These are phyloP conservation scores for Rissa tridactyla DNA, from an alignment of 2,113 vertebrate species.

Conservation along the genomic window DNA sequence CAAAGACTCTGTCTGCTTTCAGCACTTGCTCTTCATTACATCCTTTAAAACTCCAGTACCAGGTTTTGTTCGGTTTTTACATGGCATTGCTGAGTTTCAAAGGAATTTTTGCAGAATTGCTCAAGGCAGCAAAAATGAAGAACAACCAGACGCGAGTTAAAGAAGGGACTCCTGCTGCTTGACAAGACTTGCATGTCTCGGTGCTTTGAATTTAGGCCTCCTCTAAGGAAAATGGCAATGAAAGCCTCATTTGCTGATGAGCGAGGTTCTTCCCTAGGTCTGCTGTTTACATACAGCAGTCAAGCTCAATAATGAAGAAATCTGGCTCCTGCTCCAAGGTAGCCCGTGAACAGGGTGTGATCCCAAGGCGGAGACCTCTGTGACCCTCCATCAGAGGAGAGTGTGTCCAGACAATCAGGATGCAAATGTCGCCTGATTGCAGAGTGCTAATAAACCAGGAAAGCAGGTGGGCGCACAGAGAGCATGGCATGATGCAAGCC, in stretches of 20 bases:
- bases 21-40: conserved; percentile 23
- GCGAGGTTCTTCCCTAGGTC: neutral
- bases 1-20: neutral
- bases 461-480: neutral
- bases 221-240: conserved; percentile 51
- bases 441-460: neutral
- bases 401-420: neutral
- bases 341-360: neutral
- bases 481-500: neutral
- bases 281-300: conserved; percentile 40
- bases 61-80: neutral
- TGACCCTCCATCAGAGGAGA: neutral
- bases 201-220: conserved; percentile 56
- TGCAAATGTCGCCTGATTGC: neutral
- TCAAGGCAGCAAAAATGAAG: conserved; percentile 62
- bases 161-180: conserved; percentile 63
- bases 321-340: neutral
- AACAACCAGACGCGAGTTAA: conserved; percentile 32
- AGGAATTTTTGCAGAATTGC: conserved; percentile 62
- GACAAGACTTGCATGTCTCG: conserved; percentile 59
- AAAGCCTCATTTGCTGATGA: conserved; percentile 40
- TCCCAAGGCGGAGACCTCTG: neutral
- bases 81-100: conserved; percentile 51
- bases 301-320: neutral
- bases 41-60: conserved; percentile 27